Evolutionary conservation across 1,140 invertebrate genomes (phyloP).

Genomic region (Psilanteris sp.): DNA sequence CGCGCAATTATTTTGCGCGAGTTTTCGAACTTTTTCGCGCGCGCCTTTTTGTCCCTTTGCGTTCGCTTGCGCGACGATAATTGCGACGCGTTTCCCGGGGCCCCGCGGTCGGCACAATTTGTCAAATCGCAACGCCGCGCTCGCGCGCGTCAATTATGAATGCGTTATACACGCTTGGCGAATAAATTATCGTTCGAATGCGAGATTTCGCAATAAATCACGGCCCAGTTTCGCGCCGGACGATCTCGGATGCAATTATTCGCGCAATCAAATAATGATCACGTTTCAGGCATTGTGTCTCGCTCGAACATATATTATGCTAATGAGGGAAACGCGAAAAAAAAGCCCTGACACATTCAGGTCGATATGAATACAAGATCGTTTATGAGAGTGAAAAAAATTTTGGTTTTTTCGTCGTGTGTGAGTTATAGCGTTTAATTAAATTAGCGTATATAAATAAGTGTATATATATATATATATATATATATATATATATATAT

Average conservation of each 20-base stretch:
- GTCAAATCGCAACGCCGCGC: constrained; percentile 14
- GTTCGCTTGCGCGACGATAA: no score
- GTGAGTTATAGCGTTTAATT: no score
- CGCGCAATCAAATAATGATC: constrained; percentile 53
- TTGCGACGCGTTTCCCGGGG: constrained; percentile 1
- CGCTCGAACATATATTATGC: constrained; percentile 39
- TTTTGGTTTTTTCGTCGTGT: no score
- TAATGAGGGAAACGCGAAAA: constrained; percentile 29
- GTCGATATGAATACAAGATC: no score
- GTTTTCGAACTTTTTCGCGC: constrained; percentile 39
- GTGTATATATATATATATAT: no score
- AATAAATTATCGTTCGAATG: constrained; percentile 38
- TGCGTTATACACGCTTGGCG: not conserved
- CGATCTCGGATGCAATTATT: constrained; percentile 23
- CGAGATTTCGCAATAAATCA: constrained; percentile 35
- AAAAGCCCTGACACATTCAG: no score
- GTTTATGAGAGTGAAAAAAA: no score
- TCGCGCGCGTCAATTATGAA: constrained; percentile 12
- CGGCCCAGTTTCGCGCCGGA: constrained; percentile 31
- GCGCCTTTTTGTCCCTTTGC: no score
- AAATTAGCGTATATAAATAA: no score
- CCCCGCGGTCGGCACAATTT: constrained; percentile 9
- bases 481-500: no score
- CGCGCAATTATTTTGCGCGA: constrained; percentile 48
- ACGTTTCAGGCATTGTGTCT: constrained; percentile 45